A percentile compares a stretch with the other conserved stretches of the same genome.
phyloP scores from a whole-genome alignment of 2,113 vertebrate species.

The Astur gentilis region DNA sequence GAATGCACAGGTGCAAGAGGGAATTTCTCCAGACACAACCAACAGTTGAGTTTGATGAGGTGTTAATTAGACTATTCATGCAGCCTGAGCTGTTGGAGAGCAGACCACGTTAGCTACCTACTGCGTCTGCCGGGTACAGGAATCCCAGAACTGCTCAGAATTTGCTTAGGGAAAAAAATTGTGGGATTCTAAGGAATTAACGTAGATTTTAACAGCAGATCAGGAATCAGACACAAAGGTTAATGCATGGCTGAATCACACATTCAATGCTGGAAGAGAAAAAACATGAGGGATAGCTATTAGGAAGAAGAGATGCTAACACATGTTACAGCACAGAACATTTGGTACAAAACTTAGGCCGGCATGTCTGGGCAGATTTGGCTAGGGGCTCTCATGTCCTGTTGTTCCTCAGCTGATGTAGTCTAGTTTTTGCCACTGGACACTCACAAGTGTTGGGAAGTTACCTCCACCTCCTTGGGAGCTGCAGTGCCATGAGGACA shows the following conservation, averaged over 20 bases:
- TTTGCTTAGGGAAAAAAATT: not conserved
- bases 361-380: not conserved
- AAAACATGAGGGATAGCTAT: not conserved
- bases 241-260: not conserved
- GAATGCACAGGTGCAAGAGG: slow-evolving; percentile 50
- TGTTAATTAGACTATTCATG: slow-evolving; percentile 68
- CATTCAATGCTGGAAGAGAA: not conserved
- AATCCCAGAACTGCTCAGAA: slow-evolving; percentile 22
- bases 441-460: fast-evolving
- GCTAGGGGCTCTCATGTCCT: not conserved
- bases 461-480: not conserved
- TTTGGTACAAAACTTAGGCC: not conserved
- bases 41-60: slow-evolving; percentile 61
- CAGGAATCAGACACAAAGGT: not conserved
- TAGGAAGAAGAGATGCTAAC: not conserved
- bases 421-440: not conserved
- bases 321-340: not conserved
- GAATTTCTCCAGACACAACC: slow-evolving; percentile 50
- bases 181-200: slow-evolving; percentile 39
- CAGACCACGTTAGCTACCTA: slow-evolving; percentile 39
- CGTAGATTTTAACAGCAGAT: slow-evolving; percentile 30
- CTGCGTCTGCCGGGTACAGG: not conserved
- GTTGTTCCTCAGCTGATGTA: not conserved
- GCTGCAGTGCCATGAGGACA: not conserved
- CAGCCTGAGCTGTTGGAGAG: slow-evolving; percentile 46